Base-by-base conservation (phyloP, 2,113 vertebrate genomes). In the Perca schrenkii region DNA sequence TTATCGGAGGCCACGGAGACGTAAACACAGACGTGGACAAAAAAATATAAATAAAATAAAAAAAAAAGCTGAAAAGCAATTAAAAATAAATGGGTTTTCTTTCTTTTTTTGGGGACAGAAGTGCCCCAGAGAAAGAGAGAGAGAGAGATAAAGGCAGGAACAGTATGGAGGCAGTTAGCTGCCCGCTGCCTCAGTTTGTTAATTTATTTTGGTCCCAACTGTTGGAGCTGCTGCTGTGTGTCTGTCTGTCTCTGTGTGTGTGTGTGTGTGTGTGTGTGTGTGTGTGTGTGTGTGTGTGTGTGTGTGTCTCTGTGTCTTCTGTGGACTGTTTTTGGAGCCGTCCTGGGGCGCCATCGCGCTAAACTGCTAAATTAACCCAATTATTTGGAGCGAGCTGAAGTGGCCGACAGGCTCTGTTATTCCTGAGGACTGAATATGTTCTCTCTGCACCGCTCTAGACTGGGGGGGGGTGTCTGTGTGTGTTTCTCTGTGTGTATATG, bases 11-110 rank as follows among this genome's bases (percentile, higher is more conserved):
- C 73, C 17, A 53, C 86, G 88, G 84, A 86, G 86, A 90, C 73
- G 57, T 90, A 93, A 92, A 93, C 88, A 92, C 87, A 91, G 85
- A 92, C 87, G 83, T 31, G 79, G 77, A 88, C 86, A 85, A 90
- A 89, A 31, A 31, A 31, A 31, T 1, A 88, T 0, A 28, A 28
- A 28, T 2, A 28, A 28, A 28, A 28, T 28, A 28, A 28, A 28
- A 28, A 31, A 31, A 31, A 31, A 4, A 0, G 58, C 72, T 74
- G 70, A 64, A 61, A 61, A 90, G 81, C 87, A 94, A 92, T 94
- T 94, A 93, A 91, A 92, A 89, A 84, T 81, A 83, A 91, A 91
- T 78, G 80, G 77, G 34, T 73, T 82, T 36, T 36, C 1, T 7
- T 36, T 25, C 25, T 25, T 25, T 25, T 25, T 25, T 25, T 25